Evolutionary conservation across 2,113 vertebrate genomes (phyloP), one percentile per base, ranked within the genome.

Genomic region (Alaudala cheleensis): DNA sequence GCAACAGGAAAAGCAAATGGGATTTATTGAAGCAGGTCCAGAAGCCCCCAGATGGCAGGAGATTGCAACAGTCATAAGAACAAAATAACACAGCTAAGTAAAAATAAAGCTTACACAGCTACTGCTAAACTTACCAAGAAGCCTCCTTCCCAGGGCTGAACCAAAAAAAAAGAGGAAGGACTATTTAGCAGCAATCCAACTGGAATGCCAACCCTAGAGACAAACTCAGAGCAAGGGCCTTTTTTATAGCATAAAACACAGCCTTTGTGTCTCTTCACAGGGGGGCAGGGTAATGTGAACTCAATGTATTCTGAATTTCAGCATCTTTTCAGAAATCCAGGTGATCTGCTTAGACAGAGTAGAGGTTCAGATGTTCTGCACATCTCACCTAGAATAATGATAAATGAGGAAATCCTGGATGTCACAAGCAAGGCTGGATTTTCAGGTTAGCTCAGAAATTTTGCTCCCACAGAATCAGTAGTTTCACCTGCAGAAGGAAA

Each of bases 21-120:
- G 20, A 93, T 92, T 96, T 95, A 94, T 60, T 96, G 94, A 95
- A 80, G 82, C 93, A 96, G 84, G 70, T 91, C 94, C 93, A 89
- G 95, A 96, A 97, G 96, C 84, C 88, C 97, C 82, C 96, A 97
- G 92, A 97, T 95, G 86, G 92, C 81, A 90, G 93, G 95, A 18
- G 28, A 91, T 47, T 70, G 56, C 56, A 95, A 72, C 69, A 73
- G 80, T 72, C 90, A 58, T 86, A 93, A 93, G 93, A 92, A 97
- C 85, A 91, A 97, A 97, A 97, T 53, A 96, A 88, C 51, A 83
- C 31, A 94, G 81, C 83, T 81, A 81, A 90, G 70, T 76, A 74
- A 96, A 97, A 97, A 95, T 92, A 91, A 96, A 95, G 93, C 79
- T 96, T 95, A 76, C 81, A 91, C n/a, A 88, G 88, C 72, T 73